A percentile compares a stretch with the other conserved stretches of the same genome.
Conservation (phyloP, 2,113 vertebrate species). For the Phyllostomus hastatus region DNA sequence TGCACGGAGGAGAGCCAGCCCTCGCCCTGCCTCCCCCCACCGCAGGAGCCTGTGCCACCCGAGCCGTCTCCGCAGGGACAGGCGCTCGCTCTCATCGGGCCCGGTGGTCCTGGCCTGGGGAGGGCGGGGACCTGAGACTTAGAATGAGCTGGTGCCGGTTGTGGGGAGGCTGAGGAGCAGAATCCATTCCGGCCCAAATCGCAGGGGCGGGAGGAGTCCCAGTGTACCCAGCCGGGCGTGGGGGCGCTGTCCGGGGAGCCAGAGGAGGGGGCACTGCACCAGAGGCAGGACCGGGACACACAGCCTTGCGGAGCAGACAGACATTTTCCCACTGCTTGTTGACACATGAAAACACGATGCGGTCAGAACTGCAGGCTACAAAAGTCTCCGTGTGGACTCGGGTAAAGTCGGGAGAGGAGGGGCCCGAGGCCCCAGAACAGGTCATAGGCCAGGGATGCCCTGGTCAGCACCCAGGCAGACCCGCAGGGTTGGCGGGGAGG, state of each 20-base stretch:
- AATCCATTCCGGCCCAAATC: not conserved
- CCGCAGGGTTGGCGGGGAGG: not conserved
- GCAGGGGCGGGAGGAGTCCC: not conserved
- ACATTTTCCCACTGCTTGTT: not conserved
- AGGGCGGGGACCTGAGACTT: not conserved
- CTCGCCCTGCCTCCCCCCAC: not conserved
- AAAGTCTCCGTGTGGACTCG: not conserved
- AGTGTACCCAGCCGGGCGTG: fast-evolving
- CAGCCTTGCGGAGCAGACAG: not conserved
- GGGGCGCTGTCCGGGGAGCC: too few relatives aligned
- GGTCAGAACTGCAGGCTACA: not conserved
- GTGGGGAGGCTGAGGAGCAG: not conserved
- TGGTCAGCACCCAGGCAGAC: fast-evolving
- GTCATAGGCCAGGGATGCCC: not conserved
- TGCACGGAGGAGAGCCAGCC: not conserved
- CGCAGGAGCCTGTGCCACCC: not conserved
- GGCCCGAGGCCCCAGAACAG: not conserved
- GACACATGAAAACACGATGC: not conserved
- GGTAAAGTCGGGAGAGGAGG: not conserved
- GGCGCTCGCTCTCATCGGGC: fast-evolving
- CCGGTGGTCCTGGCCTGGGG: not conserved
- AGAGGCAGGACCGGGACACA: not conserved
- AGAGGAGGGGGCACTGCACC: too few relatives aligned
- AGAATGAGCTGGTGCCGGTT: not conserved
- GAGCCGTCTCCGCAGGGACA: not conserved